These are phyloP conservation scores for Cichlasoma orientale DNA, from an alignment of 2,797 vertebrate species.

Conservation along the genomic window DNA sequence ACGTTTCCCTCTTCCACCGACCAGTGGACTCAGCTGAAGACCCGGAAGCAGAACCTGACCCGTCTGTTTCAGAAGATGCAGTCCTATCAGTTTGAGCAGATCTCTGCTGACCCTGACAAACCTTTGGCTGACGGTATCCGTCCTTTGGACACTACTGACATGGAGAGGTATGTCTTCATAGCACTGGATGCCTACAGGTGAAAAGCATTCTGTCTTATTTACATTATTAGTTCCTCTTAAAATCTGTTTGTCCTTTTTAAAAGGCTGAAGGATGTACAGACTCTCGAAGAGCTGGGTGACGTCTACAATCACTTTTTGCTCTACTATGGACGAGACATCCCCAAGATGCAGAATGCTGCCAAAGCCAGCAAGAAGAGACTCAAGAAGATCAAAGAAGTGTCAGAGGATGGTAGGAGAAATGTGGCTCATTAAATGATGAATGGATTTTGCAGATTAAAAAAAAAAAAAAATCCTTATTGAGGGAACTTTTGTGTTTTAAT, in stretches of 20 bases:
- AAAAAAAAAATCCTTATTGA: neutral
- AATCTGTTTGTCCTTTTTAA: neutral
- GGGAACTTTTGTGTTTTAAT: neutral
- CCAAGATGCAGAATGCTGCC: constrained; percentile 97
- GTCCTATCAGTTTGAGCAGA: constrained; percentile 96
- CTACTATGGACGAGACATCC: constrained; percentile 98
- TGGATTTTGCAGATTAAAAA: neutral
- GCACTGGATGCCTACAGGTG: neutral
- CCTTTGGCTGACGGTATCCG: constrained; percentile 95
- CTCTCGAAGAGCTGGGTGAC: constrained; percentile 94
- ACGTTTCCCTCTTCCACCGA: neutral
- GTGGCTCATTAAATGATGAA: neutral
- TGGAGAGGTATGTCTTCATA: constrained; percentile 86
- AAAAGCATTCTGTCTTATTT: neutral
- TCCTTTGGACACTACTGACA: constrained; percentile 93
- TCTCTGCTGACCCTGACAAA: constrained; percentile 98
- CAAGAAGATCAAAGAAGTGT: constrained; percentile 91
- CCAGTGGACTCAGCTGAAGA: constrained; percentile 97
- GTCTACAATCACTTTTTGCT: constrained; percentile 98
- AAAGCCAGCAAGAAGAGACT: constrained; percentile 91
- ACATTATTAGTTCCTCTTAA: neutral
- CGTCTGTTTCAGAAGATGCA: constrained; percentile 99
- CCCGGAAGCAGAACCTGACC: constrained; percentile 95
- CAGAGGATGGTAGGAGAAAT: constrained; percentile 83
- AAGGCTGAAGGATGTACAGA: constrained; percentile 96